Percentiles rank a stretch among this genome's conserved stretches.
These are phyloP conservation scores for Leptodactylus fallax DNA, from an alignment of 2,797 vertebrate species.

Conservation along the genomic window DNA sequence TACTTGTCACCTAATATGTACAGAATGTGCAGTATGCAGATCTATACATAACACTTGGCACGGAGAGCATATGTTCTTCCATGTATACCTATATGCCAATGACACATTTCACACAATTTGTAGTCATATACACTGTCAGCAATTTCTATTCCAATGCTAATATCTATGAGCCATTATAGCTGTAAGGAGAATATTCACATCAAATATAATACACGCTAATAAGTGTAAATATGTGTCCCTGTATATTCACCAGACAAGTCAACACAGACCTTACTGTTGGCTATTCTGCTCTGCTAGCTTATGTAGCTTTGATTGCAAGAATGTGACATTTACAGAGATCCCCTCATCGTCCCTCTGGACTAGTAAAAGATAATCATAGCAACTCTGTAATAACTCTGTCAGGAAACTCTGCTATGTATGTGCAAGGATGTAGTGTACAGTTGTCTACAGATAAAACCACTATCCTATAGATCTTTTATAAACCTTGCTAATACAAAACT, in stretches of 20 bases:
- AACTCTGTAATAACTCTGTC: constrained; percentile 8
- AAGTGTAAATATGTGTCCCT: background rate
- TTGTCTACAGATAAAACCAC: background rate
- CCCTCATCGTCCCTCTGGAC: constrained; percentile 36
- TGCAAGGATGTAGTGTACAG: background rate
- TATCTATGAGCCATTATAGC: background rate
- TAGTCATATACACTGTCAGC: background rate
- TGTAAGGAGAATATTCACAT: background rate
- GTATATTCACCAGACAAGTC: background rate
- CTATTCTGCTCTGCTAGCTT: constrained; percentile 6
- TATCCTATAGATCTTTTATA: background rate
- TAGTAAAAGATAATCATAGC: constrained; percentile 58
- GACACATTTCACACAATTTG: background rate
- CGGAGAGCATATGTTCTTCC: background rate
- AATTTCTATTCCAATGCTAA: background rate
- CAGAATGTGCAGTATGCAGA: background rate
- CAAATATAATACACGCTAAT: background rate
- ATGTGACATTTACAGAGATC: constrained; percentile 61
- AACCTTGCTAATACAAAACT: background rate
- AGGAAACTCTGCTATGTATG: constrained; percentile 11
- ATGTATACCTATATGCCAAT: background rate
- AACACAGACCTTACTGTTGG: background rate
- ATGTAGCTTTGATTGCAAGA: constrained; percentile 35
- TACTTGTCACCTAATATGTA: constrained; percentile 21
- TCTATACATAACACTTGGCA: constrained; percentile 1